Evolutionary conservation across 2,888 invertebrate genomes (phyloP).

Genomic region (Synergus japonicus): DNA sequence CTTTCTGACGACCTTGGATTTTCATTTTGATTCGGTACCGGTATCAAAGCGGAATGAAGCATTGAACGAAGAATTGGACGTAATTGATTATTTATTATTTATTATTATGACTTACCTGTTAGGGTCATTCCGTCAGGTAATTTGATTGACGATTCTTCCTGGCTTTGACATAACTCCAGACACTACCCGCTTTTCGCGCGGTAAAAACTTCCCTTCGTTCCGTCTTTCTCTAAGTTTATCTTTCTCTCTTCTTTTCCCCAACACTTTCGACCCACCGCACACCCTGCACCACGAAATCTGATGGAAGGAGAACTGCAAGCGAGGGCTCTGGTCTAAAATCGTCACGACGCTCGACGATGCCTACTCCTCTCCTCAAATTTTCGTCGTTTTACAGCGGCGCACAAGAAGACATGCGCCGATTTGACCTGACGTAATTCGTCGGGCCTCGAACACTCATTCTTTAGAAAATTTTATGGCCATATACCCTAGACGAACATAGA

Average conservation of each 20-base stretch:
- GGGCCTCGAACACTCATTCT: constrained; percentile 46
- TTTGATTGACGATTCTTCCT: constrained; percentile 61
- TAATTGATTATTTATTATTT: constrained; percentile 4
- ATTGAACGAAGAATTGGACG: constrained; percentile 35
- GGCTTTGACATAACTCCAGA: constrained; percentile 68
- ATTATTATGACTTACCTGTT: constrained; percentile 72
- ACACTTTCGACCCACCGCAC: constrained; percentile 54
- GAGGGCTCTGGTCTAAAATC: constrained; percentile 74
- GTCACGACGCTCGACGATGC: constrained; percentile 62
- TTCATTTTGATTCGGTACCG: constrained; percentile 23
- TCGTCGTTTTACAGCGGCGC: constrained; percentile 65
- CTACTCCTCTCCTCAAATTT: constrained; percentile 50
- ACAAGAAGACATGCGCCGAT: constrained; percentile 64
- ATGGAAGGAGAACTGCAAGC: constrained; percentile 66
- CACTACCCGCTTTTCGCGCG: constrained; percentile 45
- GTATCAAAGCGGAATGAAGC: constrained; percentile 34
- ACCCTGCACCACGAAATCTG: constrained; percentile 69
- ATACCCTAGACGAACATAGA: background rate
- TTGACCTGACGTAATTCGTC: constrained; percentile 55
- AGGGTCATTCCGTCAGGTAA: constrained; percentile 72
- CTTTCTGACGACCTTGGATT: background rate
- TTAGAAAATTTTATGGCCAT: constrained; percentile 21
- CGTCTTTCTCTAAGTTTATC: constrained; percentile 36
- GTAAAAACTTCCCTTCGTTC: constrained; percentile 43
- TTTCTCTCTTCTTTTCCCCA: constrained; percentile 40